Evolutionary conservation across 2,888 invertebrate species (phyloP).

Genomic region (Cactoblastis cactorum): DNA sequence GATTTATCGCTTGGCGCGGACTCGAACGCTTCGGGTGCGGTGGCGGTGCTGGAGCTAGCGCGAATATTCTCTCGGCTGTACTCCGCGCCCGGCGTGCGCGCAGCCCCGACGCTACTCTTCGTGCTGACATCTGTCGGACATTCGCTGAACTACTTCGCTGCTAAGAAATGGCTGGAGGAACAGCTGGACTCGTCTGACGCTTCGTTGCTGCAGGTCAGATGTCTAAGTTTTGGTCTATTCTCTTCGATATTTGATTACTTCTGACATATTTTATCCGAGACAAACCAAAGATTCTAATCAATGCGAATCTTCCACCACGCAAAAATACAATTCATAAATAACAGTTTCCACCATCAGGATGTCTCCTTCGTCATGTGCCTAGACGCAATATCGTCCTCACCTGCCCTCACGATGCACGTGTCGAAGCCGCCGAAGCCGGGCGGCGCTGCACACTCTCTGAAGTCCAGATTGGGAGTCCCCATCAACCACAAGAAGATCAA

Average conservation of each 20-base stretch:
- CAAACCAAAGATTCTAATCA: too few relatives aligned
- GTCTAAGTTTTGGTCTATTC: too few relatives aligned
- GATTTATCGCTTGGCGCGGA: conserved; percentile 93
- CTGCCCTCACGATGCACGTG: conserved; percentile 91
- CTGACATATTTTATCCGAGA: too few relatives aligned
- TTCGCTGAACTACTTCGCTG: conserved; percentile 94
- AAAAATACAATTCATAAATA: too few relatives aligned
- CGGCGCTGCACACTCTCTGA: conserved; percentile 84
- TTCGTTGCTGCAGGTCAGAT: conserved; percentile 83
- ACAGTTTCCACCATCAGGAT: conserved; percentile 78
- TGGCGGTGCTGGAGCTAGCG: conserved; percentile 91
- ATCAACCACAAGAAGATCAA: conserved; percentile 97
- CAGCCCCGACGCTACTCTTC: conserved; percentile 90
- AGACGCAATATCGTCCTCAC: conserved; percentile 86
- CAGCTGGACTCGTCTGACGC: conserved; percentile 89
- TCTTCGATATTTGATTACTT: too few relatives aligned
- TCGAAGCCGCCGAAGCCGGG: conserved; percentile 96
- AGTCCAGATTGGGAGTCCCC: conserved; percentile 77
- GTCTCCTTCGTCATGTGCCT: conserved; percentile 94
- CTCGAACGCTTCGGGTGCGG: conserved; percentile 94
- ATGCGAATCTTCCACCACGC: too few relatives aligned
- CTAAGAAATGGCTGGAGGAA: conserved; percentile 97
- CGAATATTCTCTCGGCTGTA: conserved; percentile 93
- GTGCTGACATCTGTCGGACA: conserved; percentile 94
- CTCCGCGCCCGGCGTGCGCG: conserved; percentile 84